Percentiles rank a stretch among this genome's conserved stretches.
Conservation (phyloP, 2,888 invertebrate species). For the Acrocyrtus sp. region DNA sequence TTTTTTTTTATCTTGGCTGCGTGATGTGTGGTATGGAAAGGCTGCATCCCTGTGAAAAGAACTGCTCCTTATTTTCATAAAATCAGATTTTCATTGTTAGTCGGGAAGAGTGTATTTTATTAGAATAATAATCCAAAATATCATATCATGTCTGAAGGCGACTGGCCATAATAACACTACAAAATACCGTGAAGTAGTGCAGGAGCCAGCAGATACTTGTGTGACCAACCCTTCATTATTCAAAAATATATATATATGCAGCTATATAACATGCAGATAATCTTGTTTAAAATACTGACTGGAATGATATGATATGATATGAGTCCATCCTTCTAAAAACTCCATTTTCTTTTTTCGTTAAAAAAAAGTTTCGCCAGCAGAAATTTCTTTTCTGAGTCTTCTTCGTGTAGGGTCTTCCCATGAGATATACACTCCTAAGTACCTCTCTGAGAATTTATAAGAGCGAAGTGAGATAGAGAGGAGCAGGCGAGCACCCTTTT, state of each 20-base stretch:
- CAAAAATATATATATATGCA: not conserved
- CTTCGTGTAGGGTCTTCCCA: slow-evolving; percentile 46
- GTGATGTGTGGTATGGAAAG: not conserved
- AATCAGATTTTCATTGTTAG: not conserved
- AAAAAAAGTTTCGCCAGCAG: slow-evolving; percentile 6
- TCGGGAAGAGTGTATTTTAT: not conserved
- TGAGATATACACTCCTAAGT: not conserved
- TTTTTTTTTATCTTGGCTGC: too few relatives aligned
- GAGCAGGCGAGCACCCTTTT: slow-evolving; percentile 20
- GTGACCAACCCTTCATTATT: not conserved
- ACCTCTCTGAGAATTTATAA: not conserved
- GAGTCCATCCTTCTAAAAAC: too few relatives aligned
- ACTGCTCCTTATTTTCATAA: not conserved
- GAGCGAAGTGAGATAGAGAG: not conserved
- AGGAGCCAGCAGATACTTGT: slow-evolving; percentile 5
- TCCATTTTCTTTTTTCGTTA: not conserved
- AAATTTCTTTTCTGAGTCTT: slow-evolving; percentile 1
- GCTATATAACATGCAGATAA: too few relatives aligned
- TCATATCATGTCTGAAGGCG: slow-evolving; percentile 14
- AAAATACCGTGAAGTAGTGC: too few relatives aligned
- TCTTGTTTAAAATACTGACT: not conserved
- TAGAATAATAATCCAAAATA: not conserved
- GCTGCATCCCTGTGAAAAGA: not conserved
- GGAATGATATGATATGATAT: not conserved
- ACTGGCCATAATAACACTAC: not conserved